Evolutionary conservation across 2,797 vertebrate genomes (phyloP), one percentile per base, ranked within the genome.

Genomic region (Muraenolepis orangiensis): DNA sequence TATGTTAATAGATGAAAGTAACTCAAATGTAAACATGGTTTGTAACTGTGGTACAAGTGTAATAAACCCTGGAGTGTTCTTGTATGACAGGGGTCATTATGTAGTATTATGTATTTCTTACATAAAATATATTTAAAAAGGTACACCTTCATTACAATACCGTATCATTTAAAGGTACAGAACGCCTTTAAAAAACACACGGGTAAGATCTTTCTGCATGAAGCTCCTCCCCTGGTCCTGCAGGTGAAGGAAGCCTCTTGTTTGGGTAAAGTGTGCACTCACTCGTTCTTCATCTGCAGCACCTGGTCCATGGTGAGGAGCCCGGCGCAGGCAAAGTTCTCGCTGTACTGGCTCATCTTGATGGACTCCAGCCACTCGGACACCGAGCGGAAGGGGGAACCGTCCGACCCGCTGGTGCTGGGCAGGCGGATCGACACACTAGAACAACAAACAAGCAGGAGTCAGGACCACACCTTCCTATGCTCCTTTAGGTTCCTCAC

Each of bases 361-460:
- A 99, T 98, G 89, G 97, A 98, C 83, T 98, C 97, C 51, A 99
- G 91, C 98, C 98, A 99, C 88, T 98, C 98, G 0, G 95, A 91
- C 78, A 98, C 96, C 0, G 95, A 95, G 86, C 95, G 93, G 90
- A 99, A 98, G 12, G 97, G 96, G 81, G 95, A 91, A 0, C 97
- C 96, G 66, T 98, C 96, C 0, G 96, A 95, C 74, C 96, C 96
- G 0, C 96, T 97, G 90, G 96, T 96, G 92, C 98, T 98, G 85
- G 97, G 98, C 82, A 99, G 90, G 66, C 97, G 96, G 89, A 99
- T 98, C 89, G 97, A 98, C 82, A 98, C 89, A n/a, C 97, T 98
- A 89, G 77, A 46, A 77, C 69, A 32, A 76, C 66, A 72, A 13
- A 87, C 86, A 20, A 28, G 14, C 30, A 14, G 8, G 10, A 2